phyloP scores from a whole-genome alignment of 2,113 vertebrate genomes.

The Rostratula benghalensis region DNA sequence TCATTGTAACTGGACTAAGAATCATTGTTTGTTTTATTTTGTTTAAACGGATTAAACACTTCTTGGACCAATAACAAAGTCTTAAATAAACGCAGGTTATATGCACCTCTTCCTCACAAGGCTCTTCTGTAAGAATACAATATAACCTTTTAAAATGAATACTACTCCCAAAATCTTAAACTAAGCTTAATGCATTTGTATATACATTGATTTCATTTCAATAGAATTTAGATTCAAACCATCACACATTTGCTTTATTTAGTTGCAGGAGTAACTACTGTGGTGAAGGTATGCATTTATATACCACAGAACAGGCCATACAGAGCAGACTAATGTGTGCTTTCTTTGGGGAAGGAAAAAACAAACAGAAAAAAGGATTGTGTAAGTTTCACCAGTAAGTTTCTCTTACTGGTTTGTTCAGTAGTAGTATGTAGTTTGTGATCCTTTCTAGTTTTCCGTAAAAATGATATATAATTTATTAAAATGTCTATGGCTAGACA shows the following conservation, averaged over 20 bases:
- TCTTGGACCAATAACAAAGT: not conserved
- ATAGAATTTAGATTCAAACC: not conserved
- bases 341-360: not conserved
- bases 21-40: not conserved
- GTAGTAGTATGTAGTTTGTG: not conserved
- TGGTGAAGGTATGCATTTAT: not conserved
- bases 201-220: not conserved
- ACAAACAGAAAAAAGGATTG: not conserved
- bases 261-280: not conserved
- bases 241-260: not conserved
- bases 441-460: not conserved
- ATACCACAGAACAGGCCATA: not conserved
- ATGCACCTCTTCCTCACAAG: not conserved
- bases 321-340: not conserved
- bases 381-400: not conserved
- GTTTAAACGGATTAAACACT: not conserved
- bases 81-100: not conserved
- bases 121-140: not conserved
- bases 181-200: not conserved
- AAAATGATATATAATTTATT: not conserved
- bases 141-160: not conserved
- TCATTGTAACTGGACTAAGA: not conserved
- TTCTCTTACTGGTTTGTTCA: not conserved
- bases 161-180: not conserved
- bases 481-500: not conserved